Base-by-base conservation (phyloP, 2,113 vertebrate species). In the Notarius quadriscutis region DNA sequence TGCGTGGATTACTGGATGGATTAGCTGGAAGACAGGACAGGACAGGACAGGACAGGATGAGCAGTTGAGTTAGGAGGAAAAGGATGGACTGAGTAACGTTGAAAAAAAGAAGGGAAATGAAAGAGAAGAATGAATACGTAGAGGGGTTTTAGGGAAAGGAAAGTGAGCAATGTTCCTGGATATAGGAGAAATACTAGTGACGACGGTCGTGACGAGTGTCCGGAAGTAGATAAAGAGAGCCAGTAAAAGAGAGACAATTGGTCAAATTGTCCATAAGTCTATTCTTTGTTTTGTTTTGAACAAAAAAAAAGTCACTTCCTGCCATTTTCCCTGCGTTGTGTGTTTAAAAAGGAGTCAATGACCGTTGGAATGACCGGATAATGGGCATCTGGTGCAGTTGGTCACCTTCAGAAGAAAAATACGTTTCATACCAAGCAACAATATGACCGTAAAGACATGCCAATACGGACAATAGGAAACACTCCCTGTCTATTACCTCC, bases 251-350 rank as follows among this genome's bases (percentile, higher is more conserved):
- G 41, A 62, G 27, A 71, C 4, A 69, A 82, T 20, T 53, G 57
- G 20, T 65, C 14, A 27, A 87, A 75, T 22, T 65, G 65, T 4
- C 48, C 48, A 94, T 94, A 91, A 90, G 0, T 82, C 93, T 93
- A 93, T 93, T 95, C 93, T 94, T 92, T 84, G 55, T 77, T 11
- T 88, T 25, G 10, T 22, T 72, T 72, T 41, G 1, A 15, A 69
- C 27, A 17, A 15, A 55, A 85, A 86, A 84, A 93, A 93, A 92
- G 91, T 89, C 9, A 94, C 93, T 95, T 96, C 95, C 94, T 87
- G 83, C 67, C 93, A 84, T 91, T 93, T 91, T 92, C 92, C 30
- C 4, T 58, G 27, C 20, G 14, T 81, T 92, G 50, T 25, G 18
- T 87, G 86, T 91, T 89, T 86, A 91, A 83, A 83, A 55, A 53